Evolutionary conservation across 2,113 vertebrate species (phyloP).

Genomic region (Cranoglanis bouderius): DNA sequence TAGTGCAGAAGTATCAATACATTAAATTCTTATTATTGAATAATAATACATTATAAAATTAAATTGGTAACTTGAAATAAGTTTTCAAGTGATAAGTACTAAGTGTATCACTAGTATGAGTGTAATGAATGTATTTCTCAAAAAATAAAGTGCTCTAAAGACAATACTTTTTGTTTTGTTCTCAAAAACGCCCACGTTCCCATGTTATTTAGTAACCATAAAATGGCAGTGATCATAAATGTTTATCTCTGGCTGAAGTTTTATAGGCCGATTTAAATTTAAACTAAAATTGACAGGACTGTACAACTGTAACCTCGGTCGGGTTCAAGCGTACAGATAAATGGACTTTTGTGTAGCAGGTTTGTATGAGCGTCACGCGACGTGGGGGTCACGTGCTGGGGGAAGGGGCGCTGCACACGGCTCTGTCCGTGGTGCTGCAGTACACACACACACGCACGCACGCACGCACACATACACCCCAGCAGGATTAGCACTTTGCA

Average conservation of each 20-base stretch:
- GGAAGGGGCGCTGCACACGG: conserved; percentile 10
- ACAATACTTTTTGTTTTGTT: not conserved
- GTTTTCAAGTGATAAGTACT: not conserved
- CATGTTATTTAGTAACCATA: conserved; percentile 26
- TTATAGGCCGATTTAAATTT: conserved; percentile 14
- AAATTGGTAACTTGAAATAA: not conserved
- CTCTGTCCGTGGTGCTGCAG: conserved; percentile 73
- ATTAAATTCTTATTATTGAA: not conserved
- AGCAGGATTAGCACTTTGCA: conserved; percentile 42
- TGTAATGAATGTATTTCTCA: not conserved
- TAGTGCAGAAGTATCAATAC: not conserved
- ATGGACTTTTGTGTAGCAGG: not conserved
- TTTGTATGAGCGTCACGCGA: not conserved
- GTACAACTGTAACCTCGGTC: not conserved
- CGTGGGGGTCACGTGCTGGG: not conserved
- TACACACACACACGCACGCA: not conserved
- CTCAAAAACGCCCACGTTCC: not conserved
- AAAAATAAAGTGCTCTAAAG: not conserved
- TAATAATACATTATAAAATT: not conserved
- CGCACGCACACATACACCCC: not conserved
- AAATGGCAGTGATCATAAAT: conserved; percentile 32
- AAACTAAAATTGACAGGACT: not conserved
- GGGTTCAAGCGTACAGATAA: not conserved
- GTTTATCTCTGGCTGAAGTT: conserved; percentile 20
- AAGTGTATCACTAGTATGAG: not conserved